Evolutionary conservation across 2,113 vertebrate species (phyloP).

Genomic region (Cynopterus brachyotis): DNA sequence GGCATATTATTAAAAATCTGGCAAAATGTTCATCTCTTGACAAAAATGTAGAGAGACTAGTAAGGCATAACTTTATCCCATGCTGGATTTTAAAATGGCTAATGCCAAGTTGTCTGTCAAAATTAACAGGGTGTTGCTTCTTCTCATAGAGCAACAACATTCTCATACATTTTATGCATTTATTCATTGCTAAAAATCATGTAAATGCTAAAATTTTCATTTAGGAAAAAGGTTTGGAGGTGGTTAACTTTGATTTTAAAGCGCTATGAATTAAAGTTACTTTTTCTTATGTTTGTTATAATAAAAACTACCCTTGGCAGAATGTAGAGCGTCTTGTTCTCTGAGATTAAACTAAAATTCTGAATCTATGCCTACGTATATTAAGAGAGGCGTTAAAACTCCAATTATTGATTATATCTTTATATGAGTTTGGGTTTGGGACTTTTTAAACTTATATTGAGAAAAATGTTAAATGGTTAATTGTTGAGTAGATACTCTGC

Average conservation of each 20-base stretch:
- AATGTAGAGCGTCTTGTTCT: constrained; percentile 18
- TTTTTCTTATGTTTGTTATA: constrained; percentile 24
- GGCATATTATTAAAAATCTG: constrained; percentile 84
- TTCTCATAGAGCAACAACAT: constrained; percentile 78
- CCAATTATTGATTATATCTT: constrained; percentile 9
- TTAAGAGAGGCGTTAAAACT: not conserved
- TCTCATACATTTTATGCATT: constrained; percentile 82
- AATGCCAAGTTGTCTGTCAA: constrained; percentile 88
- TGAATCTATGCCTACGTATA: not conserved
- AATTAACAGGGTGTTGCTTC: constrained; percentile 86
- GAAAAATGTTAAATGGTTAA: constrained; percentile 47
- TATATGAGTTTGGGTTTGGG: not conserved
- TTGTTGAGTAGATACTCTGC: not conserved
- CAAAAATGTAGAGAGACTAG: constrained; percentile 81
- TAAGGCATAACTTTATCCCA: constrained; percentile 85
- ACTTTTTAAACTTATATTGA: constrained; percentile 52
- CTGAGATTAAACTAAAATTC: constrained; percentile 33
- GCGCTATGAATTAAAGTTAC: constrained; percentile 43
- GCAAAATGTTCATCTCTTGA: constrained; percentile 85
- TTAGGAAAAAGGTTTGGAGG: constrained; percentile 73
- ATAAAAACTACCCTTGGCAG: constrained; percentile 46
- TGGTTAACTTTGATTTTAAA: constrained; percentile 73
- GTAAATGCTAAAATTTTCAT: constrained; percentile 85
- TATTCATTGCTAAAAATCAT: constrained; percentile 84
- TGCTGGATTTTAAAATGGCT: constrained; percentile 84